Evolutionary conservation across 2,113 vertebrate genomes (phyloP).

Genomic region (Esox niger): DNA sequence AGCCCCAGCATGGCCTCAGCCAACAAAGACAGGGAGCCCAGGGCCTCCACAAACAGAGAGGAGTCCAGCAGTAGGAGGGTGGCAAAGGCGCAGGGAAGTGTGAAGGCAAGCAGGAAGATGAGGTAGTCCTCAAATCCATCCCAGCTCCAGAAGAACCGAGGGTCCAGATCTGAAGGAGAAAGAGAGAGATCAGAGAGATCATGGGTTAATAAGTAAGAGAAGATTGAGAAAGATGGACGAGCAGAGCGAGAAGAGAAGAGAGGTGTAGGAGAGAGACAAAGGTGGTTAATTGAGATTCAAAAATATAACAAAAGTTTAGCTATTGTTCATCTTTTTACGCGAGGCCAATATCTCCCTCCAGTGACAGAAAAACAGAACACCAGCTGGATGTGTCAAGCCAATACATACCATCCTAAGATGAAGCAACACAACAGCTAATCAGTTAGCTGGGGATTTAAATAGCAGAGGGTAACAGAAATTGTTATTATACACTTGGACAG

Average conservation of each 20-base stretch:
- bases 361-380: neutral
- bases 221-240: neutral
- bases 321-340: neutral
- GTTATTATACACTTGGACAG: neutral
- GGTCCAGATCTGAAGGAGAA: constrained; percentile 54
- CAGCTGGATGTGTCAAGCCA: too few species aligned
- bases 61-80: constrained; percentile 59
- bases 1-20: constrained; percentile 64
- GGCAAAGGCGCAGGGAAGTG: constrained; percentile 47
- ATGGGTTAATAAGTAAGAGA: neutral
- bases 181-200: neutral
- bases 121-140: constrained; percentile 62
- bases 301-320: neutral
- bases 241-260: neutral
- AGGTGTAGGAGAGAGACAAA: neutral
- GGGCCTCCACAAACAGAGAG: constrained; percentile 53
- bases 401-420: too few species aligned
- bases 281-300: too few species aligned
- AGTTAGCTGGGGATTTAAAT: neutral
- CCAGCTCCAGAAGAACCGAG: constrained; percentile 65
- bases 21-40: constrained; percentile 59
- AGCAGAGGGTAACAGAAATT: neutral
- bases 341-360: neutral
- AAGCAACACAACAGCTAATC: too few species aligned
- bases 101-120: constrained; percentile 60